phyloP scores from a whole-genome alignment of 2,797 vertebrate genomes.

The Sebastes glaucus region DNA sequence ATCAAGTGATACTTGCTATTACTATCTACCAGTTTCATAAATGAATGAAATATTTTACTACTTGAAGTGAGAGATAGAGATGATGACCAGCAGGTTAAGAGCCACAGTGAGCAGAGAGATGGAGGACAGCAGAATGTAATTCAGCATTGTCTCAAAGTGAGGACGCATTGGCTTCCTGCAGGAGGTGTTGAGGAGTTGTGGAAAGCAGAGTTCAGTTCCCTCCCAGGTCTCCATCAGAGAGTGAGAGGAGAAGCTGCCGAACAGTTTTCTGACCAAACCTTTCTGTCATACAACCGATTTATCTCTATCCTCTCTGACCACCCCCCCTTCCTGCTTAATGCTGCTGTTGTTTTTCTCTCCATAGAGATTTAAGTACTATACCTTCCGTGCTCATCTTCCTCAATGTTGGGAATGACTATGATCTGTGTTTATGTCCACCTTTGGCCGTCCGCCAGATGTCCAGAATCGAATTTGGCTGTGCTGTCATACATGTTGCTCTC shows the following conservation, averaged over 20 bases:
- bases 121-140: constrained; percentile 17
- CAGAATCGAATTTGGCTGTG: neutral
- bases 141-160: neutral
- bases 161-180: neutral
- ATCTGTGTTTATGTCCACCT: too few relatives aligned
- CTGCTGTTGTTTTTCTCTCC: neutral
- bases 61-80: neutral
- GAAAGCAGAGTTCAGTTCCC: constrained; percentile 30
- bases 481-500: neutral
- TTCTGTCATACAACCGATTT: neutral
- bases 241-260: neutral
- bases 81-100: constrained; percentile 79
- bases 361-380: neutral
- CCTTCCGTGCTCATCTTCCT: neutral
- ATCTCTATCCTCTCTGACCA: neutral
- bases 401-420: neutral
- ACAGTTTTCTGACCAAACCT: neutral
- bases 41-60: accelerated
- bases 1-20: too few relatives aligned
- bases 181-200: constrained; percentile 23
- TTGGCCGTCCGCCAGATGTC: too few relatives aligned
- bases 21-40: neutral
- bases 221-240: constrained; percentile 8
- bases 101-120: constrained; percentile 39
- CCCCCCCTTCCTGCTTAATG: neutral